Percentiles rank a stretch among this genome's conserved stretches.
Conservation (phyloP, 2,113 vertebrate species). For the Perognathus longimembris region DNA sequence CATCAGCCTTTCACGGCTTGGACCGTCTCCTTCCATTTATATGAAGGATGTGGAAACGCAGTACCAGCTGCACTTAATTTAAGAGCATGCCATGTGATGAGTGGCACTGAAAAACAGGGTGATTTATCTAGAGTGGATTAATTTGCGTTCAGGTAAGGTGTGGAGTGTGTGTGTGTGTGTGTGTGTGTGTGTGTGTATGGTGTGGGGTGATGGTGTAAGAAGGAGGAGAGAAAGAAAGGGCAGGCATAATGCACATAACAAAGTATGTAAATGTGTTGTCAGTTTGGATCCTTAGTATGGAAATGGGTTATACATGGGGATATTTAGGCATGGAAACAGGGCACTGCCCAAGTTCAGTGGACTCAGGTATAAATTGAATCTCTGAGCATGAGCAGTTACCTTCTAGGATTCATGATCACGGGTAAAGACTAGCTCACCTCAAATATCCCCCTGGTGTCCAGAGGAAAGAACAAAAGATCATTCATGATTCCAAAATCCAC, state of each 20-base stretch:
- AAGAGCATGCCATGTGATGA: not conserved
- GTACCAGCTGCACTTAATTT: not conserved
- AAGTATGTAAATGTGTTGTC: not conserved
- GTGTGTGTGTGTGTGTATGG: no score
- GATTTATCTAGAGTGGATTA: not conserved
- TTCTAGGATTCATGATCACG: not conserved
- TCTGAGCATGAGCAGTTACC: not conserved
- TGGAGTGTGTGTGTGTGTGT: not conserved
- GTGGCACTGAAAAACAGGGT: not conserved
- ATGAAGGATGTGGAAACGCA: not conserved
- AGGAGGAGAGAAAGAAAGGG: not conserved
- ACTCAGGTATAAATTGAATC: not conserved
- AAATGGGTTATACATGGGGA: not conserved
- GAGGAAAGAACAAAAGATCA: not conserved
- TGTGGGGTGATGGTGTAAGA: no score
- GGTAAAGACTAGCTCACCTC: not conserved
- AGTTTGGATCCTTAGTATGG: not conserved
- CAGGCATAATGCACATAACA: no score
- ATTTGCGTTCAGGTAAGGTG: not conserved
- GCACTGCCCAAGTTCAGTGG: not conserved
- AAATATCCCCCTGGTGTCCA: not conserved
- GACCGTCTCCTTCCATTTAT: not conserved
- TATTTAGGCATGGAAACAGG: not conserved
- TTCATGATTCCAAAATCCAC: not conserved
- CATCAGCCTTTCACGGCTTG: not conserved